Percentiles rank a stretch among this genome's conserved stretches.
Evolutionary conservation across 2,888 invertebrate species (phyloP).

Genomic region (Esperia sulphurella): DNA sequence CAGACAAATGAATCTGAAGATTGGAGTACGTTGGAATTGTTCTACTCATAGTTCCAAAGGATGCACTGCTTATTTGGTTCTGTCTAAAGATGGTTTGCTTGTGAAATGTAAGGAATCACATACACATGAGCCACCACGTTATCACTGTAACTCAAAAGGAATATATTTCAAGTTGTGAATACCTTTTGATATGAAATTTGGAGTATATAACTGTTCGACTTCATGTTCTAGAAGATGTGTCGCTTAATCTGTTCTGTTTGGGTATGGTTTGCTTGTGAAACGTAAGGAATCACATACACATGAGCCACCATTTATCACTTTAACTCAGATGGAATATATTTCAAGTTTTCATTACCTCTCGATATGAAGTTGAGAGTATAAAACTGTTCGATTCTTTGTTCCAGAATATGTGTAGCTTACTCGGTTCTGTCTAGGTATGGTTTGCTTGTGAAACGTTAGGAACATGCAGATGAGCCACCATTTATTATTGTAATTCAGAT

Average conservation of each 20-base stretch:
- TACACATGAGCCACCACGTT: not conserved
- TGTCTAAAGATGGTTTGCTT: not conserved
- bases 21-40: slow-evolving; percentile 8
- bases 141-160: not conserved
- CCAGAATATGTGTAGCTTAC: slow-evolving; percentile 14
- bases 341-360: no score
- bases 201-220: no score
- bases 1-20: slow-evolving; percentile 1
- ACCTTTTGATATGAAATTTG: no score
- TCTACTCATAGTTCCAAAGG: not conserved
- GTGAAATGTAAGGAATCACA: slow-evolving; percentile 2
- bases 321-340: no score
- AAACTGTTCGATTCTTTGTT: not conserved
- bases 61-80: slow-evolving; percentile 9
- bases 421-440: slow-evolving; percentile 5
- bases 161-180: slow-evolving; percentile 3
- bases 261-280: not conserved
- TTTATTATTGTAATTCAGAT: not conserved
- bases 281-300: not conserved
- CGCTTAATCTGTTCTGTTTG: not conserved
- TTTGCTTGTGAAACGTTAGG: not conserved
- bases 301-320: not conserved
- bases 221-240: not conserved
- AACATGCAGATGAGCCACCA: not conserved
- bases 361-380: no score